phyloP scores from a whole-genome alignment of 2,113 vertebrate genomes.

The Hylia prasina region DNA sequence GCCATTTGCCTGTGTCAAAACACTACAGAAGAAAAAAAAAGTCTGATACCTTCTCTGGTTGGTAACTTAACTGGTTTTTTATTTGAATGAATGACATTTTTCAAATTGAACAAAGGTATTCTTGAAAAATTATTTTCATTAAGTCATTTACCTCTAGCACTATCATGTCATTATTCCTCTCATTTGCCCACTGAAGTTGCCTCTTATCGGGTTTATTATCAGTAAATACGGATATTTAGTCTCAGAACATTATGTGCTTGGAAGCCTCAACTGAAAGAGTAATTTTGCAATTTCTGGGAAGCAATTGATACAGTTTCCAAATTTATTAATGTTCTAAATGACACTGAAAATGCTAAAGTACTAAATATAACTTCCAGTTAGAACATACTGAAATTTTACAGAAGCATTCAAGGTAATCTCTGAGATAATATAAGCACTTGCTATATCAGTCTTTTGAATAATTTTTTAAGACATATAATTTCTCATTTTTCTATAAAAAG shows the following conservation, averaged over 20 bases:
- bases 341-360: background rate
- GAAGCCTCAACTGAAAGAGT: background rate
- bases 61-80: conserved; percentile 13
- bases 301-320: conserved; percentile 26
- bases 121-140: conserved; percentile 57
- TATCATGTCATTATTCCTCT: background rate
- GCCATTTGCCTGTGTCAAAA: background rate
- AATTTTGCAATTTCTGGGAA: conserved; percentile 40
- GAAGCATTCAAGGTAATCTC: background rate
- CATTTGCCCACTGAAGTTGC: background rate
- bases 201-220: background rate
- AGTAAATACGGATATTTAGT: conserved; percentile 17
- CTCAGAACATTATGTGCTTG: conserved; percentile 5
- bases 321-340: conserved; percentile 17
- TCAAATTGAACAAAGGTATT: background rate
- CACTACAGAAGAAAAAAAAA: background rate
- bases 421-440: background rate
- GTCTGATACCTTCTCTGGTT: background rate
- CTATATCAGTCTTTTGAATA: background rate
- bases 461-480: background rate
- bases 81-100: conserved; percentile 29
- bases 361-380: conserved; percentile 24
- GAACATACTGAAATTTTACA: background rate
- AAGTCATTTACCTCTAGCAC: background rate
- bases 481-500: background rate